Percentiles rank a stretch among this genome's conserved stretches.
Evolutionary conservation across 2,113 vertebrate species (phyloP).

Genomic region (Callaeas wilsoni): DNA sequence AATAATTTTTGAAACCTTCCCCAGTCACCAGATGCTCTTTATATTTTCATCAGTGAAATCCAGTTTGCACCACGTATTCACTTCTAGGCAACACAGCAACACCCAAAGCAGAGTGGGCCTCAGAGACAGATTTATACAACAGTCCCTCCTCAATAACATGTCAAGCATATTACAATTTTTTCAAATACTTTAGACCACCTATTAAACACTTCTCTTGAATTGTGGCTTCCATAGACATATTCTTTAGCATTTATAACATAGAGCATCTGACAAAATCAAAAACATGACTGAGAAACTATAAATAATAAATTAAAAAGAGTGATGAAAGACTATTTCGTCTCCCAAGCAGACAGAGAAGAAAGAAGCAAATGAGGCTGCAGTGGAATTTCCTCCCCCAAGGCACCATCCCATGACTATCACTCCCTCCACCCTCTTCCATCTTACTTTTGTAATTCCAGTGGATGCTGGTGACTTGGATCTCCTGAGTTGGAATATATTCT

Average conservation of each 20-base stretch:
- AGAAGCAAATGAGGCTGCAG: not conserved
- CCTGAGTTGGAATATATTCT: constrained; percentile 98
- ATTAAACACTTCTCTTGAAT: not conserved
- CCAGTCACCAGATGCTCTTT: not conserved
- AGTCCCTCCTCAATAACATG: not conserved
- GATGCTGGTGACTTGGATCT: constrained; percentile 99
- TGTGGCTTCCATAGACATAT: not conserved
- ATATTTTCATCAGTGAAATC: not conserved
- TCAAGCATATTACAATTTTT: not conserved
- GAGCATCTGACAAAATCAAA: not conserved
- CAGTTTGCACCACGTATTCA: not conserved
- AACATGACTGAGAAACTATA: not conserved
- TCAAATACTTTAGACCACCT: not conserved
- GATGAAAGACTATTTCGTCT: not conserved
- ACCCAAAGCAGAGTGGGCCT: not conserved
- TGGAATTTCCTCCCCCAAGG: not conserved
- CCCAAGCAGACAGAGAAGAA: not conserved
- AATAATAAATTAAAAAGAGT: not conserved
- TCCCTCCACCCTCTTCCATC: not conserved
- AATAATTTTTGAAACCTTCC: not conserved
- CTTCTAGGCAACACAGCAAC: not conserved
- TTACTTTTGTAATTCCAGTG: constrained; percentile 99
- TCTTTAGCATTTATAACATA: not conserved
- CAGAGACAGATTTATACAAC: not conserved
- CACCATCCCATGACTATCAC: not conserved